Evolutionary conservation across 2,797 vertebrate species (phyloP).

Genomic region (Sebastolobus alascanus): DNA sequence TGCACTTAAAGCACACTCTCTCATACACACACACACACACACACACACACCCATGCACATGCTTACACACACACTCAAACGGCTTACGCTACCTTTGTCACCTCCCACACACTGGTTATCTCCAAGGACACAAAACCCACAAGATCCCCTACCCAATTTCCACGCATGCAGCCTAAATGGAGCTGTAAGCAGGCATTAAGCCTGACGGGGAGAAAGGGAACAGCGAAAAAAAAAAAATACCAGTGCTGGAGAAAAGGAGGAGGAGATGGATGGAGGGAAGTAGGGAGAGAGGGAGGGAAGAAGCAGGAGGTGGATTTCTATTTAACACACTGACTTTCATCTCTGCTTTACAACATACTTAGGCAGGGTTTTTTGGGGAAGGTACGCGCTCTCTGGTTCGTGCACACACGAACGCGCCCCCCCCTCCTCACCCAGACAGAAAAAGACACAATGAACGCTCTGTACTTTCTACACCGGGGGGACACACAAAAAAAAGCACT

Average conservation of each 20-base stretch:
- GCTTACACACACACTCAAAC: conserved; percentile 45
- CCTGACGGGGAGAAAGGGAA: conserved; percentile 77
- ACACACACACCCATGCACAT: conserved; percentile 15
- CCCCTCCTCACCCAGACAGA: conserved; percentile 61
- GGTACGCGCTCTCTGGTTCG: conserved; percentile 56
- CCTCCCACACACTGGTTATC: conserved; percentile 86
- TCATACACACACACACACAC: conserved; percentile 16
- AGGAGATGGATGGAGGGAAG: conserved; percentile 66
- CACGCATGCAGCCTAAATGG: conserved; percentile 84
- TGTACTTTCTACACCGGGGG: conserved; percentile 72
- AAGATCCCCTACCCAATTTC: conserved; percentile 85
- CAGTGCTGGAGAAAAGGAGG: conserved; percentile 62
- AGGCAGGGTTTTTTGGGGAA: conserved; percentile 56
- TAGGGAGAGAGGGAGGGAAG: conserved; percentile 51
- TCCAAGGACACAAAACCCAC: conserved; percentile 86
- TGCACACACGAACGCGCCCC: conserved; percentile 53
- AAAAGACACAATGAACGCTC: conserved; percentile 78
- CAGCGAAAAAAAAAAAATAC: conserved; percentile 58
- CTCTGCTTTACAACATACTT: conserved; percentile 77
- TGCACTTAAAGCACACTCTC: conserved; percentile 77
- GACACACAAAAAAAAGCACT: conserved; percentile 52
- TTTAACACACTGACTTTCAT: conserved; percentile 78
- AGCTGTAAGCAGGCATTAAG: conserved; percentile 85
- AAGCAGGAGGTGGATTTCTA: conserved; percentile 74
- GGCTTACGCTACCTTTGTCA: conserved; percentile 86